Evolutionary conservation across 2,113 vertebrate genomes (phyloP).

Genomic region (Phylloscopus whistleri): DNA sequence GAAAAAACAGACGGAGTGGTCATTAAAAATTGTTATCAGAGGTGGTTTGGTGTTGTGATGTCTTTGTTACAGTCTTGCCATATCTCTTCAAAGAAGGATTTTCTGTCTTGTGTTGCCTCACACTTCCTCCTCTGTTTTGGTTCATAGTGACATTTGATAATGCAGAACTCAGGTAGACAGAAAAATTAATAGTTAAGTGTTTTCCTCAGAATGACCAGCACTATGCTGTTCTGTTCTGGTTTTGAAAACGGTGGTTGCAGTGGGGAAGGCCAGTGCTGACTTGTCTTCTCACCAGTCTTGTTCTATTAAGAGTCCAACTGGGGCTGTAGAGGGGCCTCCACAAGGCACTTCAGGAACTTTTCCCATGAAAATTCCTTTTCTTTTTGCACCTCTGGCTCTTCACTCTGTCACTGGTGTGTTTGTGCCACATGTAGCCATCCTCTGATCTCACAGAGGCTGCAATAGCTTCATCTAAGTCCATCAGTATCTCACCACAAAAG

Average conservation of each 20-base stretch:
- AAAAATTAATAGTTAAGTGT: not conserved
- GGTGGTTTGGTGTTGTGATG: not conserved
- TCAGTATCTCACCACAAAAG: not conserved
- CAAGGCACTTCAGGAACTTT: not conserved
- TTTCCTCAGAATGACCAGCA: not conserved
- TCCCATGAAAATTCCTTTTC: not conserved
- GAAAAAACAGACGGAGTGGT: not conserved
- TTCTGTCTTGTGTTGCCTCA: not conserved
- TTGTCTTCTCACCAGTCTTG: not conserved
- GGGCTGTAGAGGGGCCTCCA: not conserved
- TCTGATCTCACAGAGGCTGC: not conserved
- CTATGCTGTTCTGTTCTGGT: not conserved
- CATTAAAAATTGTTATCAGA: not conserved
- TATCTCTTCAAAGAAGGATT: not conserved
- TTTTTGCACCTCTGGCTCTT: not conserved
- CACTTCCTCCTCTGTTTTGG: not conserved
- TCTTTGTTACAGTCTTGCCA: not conserved
- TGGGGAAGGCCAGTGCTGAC: not conserved
- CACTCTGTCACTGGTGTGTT: not conserved
- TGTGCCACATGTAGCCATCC: not conserved
- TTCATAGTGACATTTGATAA: not conserved
- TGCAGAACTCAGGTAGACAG: not conserved
- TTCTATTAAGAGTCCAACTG: not conserved
- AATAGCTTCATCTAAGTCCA: not conserved
- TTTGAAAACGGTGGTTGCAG: not conserved